Conservation (phyloP, 2,888 invertebrate species). For the Acrobasis consociella region DNA sequence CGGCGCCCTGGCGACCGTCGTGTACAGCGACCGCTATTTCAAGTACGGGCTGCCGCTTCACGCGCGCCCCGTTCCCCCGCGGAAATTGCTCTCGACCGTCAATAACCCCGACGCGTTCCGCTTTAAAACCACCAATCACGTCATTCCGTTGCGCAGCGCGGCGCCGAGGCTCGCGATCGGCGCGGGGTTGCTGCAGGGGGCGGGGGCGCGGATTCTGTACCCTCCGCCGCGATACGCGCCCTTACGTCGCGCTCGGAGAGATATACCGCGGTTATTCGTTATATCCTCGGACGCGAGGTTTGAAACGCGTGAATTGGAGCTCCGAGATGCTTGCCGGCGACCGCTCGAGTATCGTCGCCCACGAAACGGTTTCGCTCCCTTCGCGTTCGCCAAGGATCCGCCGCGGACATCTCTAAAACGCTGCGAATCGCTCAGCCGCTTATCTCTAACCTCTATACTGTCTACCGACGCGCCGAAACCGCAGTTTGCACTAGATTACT, state of each 20-base stretch:
- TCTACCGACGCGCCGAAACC: slow-evolving; percentile 33
- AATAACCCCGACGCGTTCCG: background rate
- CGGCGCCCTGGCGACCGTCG: slow-evolving; percentile 62
- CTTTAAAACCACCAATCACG: slow-evolving; percentile 18
- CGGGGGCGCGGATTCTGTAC: slow-evolving; percentile 34
- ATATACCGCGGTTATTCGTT: slow-evolving; percentile 28
- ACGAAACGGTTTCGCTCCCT: slow-evolving; percentile 35
- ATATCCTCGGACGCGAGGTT: slow-evolving; percentile 30
- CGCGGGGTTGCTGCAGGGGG: slow-evolving; percentile 30
- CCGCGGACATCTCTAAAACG: slow-evolving; percentile 15
- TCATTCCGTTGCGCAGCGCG: slow-evolving; percentile 31
- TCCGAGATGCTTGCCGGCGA: slow-evolving; percentile 36
- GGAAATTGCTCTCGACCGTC: slow-evolving; percentile 27
- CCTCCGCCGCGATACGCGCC: slow-evolving; percentile 23
- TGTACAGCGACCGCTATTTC: slow-evolving; percentile 79
- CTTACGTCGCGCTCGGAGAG: slow-evolving; percentile 27
- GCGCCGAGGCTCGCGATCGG: slow-evolving; percentile 28
- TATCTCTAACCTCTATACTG: slow-evolving; percentile 38
- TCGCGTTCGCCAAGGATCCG: slow-evolving; percentile 1
- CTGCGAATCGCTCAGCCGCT: slow-evolving; percentile 34
- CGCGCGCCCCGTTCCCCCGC: slow-evolving; percentile 36
- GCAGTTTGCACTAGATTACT: slow-evolving; percentile 30
- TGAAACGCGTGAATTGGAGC: slow-evolving; percentile 25
- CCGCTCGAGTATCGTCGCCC: slow-evolving; percentile 31
- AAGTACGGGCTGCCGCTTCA: slow-evolving; percentile 67